These are phyloP conservation scores for Itoplectis maculator DNA, from an alignment of 2,888 invertebrate species.

Conservation along the genomic window DNA sequence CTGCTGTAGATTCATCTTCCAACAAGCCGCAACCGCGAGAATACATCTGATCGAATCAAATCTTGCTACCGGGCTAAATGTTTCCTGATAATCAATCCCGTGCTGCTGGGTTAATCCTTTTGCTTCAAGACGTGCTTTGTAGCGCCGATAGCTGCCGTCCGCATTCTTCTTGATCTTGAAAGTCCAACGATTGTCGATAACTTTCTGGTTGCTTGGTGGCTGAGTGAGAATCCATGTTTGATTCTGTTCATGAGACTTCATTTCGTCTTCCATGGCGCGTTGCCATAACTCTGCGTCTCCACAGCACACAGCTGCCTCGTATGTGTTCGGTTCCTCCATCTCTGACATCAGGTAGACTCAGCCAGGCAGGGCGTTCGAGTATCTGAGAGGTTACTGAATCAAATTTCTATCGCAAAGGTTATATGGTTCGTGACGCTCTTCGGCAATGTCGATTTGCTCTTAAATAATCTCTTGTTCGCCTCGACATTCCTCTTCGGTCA, in stretches of 20 bases:
- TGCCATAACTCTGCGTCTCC: slow-evolving; percentile 15
- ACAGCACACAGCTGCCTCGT: slow-evolving; percentile 37
- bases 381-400: slow-evolving; percentile 39
- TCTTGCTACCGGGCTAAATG: slow-evolving; percentile 75
- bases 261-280: slow-evolving; percentile 51
- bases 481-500: neutral
- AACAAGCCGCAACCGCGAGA: slow-evolving; percentile 71
- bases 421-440: slow-evolving; percentile 20
- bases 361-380: slow-evolving; percentile 27
- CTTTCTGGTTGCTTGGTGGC: slow-evolving; percentile 43
- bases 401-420: slow-evolving; percentile 33
- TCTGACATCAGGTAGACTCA: neutral
- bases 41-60: slow-evolving; percentile 72
- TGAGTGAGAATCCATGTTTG: slow-evolving; percentile 51
- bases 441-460: slow-evolving; percentile 11
- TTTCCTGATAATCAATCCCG: slow-evolving; percentile 76
- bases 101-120: slow-evolving; percentile 70
- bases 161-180: slow-evolving; percentile 68
- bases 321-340: slow-evolving; percentile 38
- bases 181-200: slow-evolving; percentile 67
- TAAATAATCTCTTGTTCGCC: slow-evolving; percentile 11
- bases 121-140: slow-evolving; percentile 75
- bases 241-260: slow-evolving; percentile 48
- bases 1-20: slow-evolving; percentile 69
- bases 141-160: slow-evolving; percentile 35